Base-by-base conservation (phyloP, 2,888 invertebrate species). In the Drosophila falleni region DNA sequence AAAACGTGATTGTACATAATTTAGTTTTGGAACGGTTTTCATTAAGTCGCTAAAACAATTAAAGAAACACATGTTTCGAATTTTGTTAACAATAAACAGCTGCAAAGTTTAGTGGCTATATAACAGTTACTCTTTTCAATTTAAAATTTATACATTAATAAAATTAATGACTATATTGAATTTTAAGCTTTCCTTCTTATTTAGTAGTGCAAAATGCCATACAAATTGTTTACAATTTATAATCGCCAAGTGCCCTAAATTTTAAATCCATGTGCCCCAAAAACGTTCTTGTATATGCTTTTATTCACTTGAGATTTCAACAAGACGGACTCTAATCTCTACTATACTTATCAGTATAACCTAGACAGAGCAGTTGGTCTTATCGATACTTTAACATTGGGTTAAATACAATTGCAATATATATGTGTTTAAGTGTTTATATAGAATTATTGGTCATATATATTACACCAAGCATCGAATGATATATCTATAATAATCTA, bases 401-500 rank as follows among this genome's bases (percentile, higher is more conserved):
- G 44, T 53, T 53, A 35, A 42, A 53, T 49, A 13, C 23, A 13
- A 63, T 51, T 9, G 13, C 3, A 50, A 31, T 58, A 19, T 26
- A 13, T 31, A n/a, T 31, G 50, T 41, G 19, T 31, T n/a, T 33
- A 2, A n/a, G 39, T 29, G 37, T 42, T 26, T 73, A 35, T 29
- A 35, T 33, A 47, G 3, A 29, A 19, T 0, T 26, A 67, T 41
- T n/a, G 19, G 50, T 39, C 46, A 42, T 44, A 47, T 47, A 53
- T 33, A 47, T 50, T 50, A 35, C 59, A 74, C 53, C 44, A 41
- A 55, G 29, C 47, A 56, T 56, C 13, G 62, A 56, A 63, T 63
- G 50, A 69, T 39, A 47, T 62, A 54, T 73, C 49, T 41, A 11
- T 33, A 16, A 26, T 35, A 23, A 50, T 37, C 23, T 19, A 31